phyloP scores from a whole-genome alignment of 2,113 vertebrate species.

The Lampris incognitus region DNA sequence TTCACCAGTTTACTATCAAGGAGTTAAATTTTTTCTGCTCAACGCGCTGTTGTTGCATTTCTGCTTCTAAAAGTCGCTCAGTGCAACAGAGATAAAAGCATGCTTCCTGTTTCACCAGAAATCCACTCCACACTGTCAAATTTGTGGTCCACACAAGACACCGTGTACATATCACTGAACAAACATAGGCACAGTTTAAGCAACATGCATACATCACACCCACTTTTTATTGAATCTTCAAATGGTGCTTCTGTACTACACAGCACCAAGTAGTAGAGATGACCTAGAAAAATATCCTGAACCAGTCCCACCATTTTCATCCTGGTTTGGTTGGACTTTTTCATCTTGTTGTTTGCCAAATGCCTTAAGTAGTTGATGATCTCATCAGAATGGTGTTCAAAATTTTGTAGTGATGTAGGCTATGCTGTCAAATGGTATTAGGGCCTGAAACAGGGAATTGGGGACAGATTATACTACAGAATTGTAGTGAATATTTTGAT shows the following conservation, averaged over 20 bases:
- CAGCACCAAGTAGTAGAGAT: background rate
- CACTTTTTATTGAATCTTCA: constrained; percentile 20
- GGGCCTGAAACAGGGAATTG: constrained; percentile 19
- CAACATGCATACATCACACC: constrained; percentile 25
- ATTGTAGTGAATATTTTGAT: constrained; percentile 20
- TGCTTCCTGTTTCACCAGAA: constrained; percentile 77
- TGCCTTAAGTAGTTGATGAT: constrained; percentile 23
- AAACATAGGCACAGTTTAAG: constrained; percentile 34
- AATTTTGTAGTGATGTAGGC: constrained; percentile 49
- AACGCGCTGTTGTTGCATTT: constrained; percentile 15
- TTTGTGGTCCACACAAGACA: constrained; percentile 49
- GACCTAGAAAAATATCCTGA: background rate
- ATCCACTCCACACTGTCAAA: constrained; percentile 41
- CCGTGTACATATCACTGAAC: constrained; percentile 35
- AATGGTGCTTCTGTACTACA: background rate
- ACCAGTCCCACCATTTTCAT: constrained; percentile 8
- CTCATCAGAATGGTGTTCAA: constrained; percentile 52
- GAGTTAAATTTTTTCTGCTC: constrained; percentile 8
- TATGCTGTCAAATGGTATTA: constrained; percentile 25
- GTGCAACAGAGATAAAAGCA: constrained; percentile 66
- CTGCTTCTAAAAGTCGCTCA: constrained; percentile 59
- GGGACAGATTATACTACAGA: constrained; percentile 32
- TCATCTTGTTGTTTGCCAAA: constrained; percentile 31
- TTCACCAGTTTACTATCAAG: constrained; percentile 1
- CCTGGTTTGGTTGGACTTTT: constrained; percentile 37